Evolutionary conservation across 2,888 invertebrate genomes (phyloP).

Genomic region (Crioceris asparagi): DNA sequence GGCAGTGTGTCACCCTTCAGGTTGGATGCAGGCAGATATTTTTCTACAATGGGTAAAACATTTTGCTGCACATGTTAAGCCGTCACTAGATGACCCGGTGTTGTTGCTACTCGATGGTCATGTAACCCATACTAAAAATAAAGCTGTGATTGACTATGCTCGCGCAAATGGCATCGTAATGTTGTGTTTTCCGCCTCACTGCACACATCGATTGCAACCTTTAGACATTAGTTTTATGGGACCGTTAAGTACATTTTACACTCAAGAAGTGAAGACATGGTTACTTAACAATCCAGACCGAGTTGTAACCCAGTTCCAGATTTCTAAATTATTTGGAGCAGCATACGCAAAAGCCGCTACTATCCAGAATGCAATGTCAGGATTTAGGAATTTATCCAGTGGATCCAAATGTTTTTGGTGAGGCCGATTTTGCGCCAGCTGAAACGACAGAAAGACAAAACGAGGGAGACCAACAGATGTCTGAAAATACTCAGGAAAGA

Average conservation of each 20-base stretch:
- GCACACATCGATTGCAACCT: conserved; percentile 1
- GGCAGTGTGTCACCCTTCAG: conserved; percentile 3
- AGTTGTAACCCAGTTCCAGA: background rate
- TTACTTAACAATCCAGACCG: background rate
- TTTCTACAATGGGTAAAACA: conserved; percentile 6
- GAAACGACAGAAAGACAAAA: too few species aligned
- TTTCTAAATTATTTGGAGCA: background rate
- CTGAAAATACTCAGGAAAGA: too few species aligned
- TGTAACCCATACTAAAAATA: conserved; percentile 6
- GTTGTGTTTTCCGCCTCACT: conserved; percentile 5
- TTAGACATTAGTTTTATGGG: conserved; percentile 4
- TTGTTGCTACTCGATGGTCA: conserved; percentile 8
- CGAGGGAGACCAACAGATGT: too few species aligned
- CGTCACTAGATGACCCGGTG: conserved; percentile 5
- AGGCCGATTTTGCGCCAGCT: too few species aligned
- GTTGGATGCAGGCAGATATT: conserved; percentile 7
- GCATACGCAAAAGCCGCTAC: too few species aligned
- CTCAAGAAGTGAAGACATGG: conserved; percentile 3
- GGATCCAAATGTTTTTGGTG: too few species aligned
- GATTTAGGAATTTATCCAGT: too few species aligned
- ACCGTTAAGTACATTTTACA: conserved; percentile 3
- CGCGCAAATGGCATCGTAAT: conserved; percentile 6
- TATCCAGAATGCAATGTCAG: too few species aligned
- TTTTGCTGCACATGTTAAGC: conserved; percentile 4
- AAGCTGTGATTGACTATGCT: conserved; percentile 5